Evolutionary conservation across 2,888 invertebrate genomes (phyloP).

Genomic region (Apotomis betuletana): DNA sequence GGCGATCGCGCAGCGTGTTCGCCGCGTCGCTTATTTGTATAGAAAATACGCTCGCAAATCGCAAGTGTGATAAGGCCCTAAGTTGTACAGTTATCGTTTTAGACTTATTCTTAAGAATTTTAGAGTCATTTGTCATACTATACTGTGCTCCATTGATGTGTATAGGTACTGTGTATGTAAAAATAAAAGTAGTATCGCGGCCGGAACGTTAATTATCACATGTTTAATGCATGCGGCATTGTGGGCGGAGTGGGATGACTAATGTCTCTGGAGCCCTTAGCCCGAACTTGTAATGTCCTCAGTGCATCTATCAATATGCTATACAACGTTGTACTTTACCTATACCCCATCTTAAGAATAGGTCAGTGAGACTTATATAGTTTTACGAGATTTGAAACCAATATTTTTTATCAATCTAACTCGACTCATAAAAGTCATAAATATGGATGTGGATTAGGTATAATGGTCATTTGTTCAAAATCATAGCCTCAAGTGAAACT

Average conservation of each 20-base stretch:
- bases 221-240: constrained; percentile 23
- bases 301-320: constrained; percentile 11
- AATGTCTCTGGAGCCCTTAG: constrained; percentile 14
- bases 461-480: constrained; percentile 17
- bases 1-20: too few species aligned
- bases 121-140: background rate
- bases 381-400: background rate
- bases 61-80: too few species aligned
- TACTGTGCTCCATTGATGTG: background rate
- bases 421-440: background rate
- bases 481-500: constrained; percentile 19
- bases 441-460: background rate
- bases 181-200: constrained; percentile 12
- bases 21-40: too few species aligned
- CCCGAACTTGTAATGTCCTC: constrained; percentile 14
- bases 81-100: constrained; percentile 12
- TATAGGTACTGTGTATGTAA: background rate
- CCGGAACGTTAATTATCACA: constrained; percentile 24
- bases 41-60: too few species aligned
- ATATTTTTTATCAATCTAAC: background rate
- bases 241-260: constrained; percentile 28
- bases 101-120: constrained; percentile 8
- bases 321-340: background rate
- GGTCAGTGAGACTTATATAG: constrained; percentile 2
- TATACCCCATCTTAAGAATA: background rate